Evolutionary conservation across 1,140 invertebrate species (phyloP), one percentile per base, ranked within the genome.

Genomic region (Rhopalosiphum maidis): DNA sequence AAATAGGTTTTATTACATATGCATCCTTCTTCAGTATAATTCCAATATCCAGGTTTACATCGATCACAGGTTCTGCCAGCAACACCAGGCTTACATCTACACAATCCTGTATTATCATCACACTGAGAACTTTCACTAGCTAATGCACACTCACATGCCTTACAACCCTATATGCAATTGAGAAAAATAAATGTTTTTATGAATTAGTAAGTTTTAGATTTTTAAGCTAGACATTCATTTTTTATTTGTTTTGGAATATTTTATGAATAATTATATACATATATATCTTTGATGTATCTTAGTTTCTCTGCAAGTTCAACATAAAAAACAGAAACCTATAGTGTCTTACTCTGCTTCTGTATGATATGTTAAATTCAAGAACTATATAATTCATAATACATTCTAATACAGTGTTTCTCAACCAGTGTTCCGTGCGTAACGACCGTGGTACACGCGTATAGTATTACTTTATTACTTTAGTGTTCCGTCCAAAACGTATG

Each of bases 31-130:
- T 96, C 95, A 4, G 97, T 96, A 95, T 99, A 99, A 95, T 99
- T 98, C 99, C 99, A 99, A 95, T 97, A 99, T 43, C 99, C 99
- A 51, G 97, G 96, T 35, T 97, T 96, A 95, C 99, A 99, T n/a
- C 96, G 96, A 94, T 99, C 98, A 95, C 99, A 99, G 60, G 96
- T 97, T 83, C 97, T 96, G 9, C 98, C 98, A 0, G 97, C 97
- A 1, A 99, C 98, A 0, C 99, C 99, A 4, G 97, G 97, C 94
- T 97, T 98, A 95, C 99, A 99, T 93, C 95, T 95, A 95, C 99
- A 99, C 94, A 98, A 97, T 54, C 99, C 99, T 0, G 97, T 97
- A 22, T 95, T 95, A 30, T 97, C 96, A 94, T 99, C 97, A 95
- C 99, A 99, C 94, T 99, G 97, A 0, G 96, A 95, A 30, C 96